Evolutionary conservation across 2,797 vertebrate genomes (phyloP).

Genomic region (Delichon dasypus): DNA sequence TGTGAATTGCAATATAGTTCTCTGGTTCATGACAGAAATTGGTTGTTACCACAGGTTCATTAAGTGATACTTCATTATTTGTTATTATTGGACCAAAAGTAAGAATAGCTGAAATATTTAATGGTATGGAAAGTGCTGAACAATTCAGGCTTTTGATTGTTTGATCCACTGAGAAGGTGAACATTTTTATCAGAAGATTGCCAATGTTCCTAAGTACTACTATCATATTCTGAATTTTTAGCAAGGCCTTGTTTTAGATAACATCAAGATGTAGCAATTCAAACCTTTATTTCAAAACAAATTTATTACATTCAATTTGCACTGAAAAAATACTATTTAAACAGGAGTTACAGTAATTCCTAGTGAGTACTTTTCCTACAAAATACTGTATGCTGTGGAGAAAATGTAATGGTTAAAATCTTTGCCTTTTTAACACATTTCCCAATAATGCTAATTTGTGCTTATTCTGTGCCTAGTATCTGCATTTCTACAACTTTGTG

Average conservation of each 20-base stretch:
- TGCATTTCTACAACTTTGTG: background rate
- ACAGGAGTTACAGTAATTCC: background rate
- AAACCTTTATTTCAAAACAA: background rate
- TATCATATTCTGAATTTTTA: background rate
- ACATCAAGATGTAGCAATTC: background rate
- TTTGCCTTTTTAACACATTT: background rate
- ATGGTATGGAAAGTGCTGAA: background rate
- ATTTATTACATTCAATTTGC: background rate
- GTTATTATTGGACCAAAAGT: background rate
- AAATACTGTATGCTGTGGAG: background rate
- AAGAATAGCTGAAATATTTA: background rate
- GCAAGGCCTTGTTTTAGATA: background rate
- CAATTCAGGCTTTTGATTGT: background rate
- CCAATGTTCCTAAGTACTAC: background rate
- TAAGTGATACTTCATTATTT: background rate
- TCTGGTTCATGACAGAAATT: background rate
- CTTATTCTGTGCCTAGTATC: background rate
- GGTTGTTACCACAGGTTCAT: background rate
- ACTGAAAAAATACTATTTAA: background rate
- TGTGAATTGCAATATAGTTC: background rate
- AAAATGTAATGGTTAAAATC: background rate
- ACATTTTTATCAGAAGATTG: background rate
- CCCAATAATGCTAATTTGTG: background rate
- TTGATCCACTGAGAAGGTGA: background rate
- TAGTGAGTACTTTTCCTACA: background rate